A percentile compares a stretch with the other conserved stretches of the same genome.
These are phyloP conservation scores for Pimephales promelas DNA, from an alignment of 2,113 vertebrate species.

Conservation along the genomic window DNA sequence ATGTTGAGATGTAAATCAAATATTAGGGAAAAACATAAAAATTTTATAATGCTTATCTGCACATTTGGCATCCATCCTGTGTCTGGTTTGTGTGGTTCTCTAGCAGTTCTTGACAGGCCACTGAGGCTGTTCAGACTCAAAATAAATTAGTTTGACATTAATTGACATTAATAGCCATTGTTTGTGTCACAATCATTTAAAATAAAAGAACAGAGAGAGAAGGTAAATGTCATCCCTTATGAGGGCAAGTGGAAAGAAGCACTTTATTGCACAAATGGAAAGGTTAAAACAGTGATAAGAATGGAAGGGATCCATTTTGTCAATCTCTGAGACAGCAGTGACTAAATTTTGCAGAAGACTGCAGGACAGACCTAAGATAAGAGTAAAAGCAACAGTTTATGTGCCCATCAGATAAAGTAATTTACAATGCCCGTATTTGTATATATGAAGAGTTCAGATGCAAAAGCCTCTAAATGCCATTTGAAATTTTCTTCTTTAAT, in stretches of 20 bases:
- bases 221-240: background rate
- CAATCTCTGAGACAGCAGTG: background rate
- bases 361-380: background rate
- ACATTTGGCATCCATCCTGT: conserved; percentile 35
- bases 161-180: conserved; percentile 30
- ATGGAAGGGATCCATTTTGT: background rate
- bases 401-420: background rate
- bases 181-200: background rate
- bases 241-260: background rate
- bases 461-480: too few species aligned
- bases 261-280: background rate
- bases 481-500: too few species aligned
- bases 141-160: conserved; percentile 59
- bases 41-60: conserved; percentile 28
- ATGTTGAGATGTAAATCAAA: conserved; percentile 32
- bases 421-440: background rate
- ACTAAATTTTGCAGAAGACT: background rate
- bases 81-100: conserved; percentile 43
- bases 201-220: background rate
- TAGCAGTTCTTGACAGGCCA: conserved; percentile 34
- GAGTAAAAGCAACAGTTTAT: background rate
- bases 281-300: background rate
- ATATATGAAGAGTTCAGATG: too few species aligned
- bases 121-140: conserved; percentile 41
- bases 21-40: conserved; percentile 13